Evolutionary conservation across 2,113 vertebrate genomes (phyloP).

Genomic region (Ahaetulla prasina): DNA sequence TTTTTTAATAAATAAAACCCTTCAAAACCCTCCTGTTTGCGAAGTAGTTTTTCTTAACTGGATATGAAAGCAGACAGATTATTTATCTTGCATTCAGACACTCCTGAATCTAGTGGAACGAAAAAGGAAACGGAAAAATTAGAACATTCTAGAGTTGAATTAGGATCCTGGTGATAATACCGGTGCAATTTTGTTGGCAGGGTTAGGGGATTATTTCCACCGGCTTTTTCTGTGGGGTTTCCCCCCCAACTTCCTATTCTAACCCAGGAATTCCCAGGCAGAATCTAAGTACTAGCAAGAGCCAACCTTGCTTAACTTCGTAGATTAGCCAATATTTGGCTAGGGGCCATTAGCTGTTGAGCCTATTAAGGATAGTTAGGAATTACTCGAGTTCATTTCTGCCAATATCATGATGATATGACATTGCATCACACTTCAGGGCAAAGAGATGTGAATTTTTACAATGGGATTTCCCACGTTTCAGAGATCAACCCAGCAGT

Average conservation of each 20-base stretch:
- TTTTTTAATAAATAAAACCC: background rate
- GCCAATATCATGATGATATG: background rate
- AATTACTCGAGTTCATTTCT: background rate
- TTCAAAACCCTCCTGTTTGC: background rate
- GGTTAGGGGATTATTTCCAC: background rate
- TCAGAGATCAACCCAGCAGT: background rate
- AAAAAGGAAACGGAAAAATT: background rate
- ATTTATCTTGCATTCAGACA: constrained; percentile 5
- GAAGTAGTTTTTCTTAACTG: background rate
- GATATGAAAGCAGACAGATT: background rate
- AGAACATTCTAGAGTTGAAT: background rate
- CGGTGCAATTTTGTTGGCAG: background rate
- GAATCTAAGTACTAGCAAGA: background rate
- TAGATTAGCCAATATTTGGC: background rate
- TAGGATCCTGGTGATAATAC: background rate
- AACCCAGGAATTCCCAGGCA: background rate
- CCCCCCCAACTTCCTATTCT: background rate
- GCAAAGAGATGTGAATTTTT: background rate
- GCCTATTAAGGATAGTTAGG: background rate
- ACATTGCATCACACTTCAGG: background rate
- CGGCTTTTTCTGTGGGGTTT: background rate
- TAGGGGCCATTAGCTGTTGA: background rate
- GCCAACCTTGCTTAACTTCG: background rate
- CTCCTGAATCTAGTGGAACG: background rate
- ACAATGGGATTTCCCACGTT: background rate